Base-by-base conservation (phyloP, 2,888 invertebrate species). In the Sinotaia quadrata region DNA sequence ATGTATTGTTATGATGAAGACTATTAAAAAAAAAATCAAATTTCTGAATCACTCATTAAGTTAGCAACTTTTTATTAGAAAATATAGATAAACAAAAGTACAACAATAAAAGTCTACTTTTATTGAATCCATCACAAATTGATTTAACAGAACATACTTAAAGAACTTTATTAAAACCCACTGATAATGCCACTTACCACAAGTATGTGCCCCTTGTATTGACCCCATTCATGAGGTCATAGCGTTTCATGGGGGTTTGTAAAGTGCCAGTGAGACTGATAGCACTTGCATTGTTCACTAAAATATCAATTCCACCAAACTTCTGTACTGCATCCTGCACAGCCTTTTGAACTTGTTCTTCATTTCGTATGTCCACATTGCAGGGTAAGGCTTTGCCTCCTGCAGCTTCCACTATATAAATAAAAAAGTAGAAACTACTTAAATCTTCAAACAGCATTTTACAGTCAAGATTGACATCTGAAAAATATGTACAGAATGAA, bases 141-240 rank as follows among this genome's bases (percentile, higher is more conserved):
- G n/a, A n/a, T n/a, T n/a, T n/a, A n/a, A n/a, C n/a, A n/a, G n/a
- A n/a, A n/a, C n/a, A n/a, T n/a, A n/a, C n/a, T n/a, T n/a, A n/a
- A n/a, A n/a, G n/a, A n/a, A n/a, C n/a, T n/a, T n/a, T n/a, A n/a
- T n/a, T n/a, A n/a, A n/a, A n/a, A n/a, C n/a, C n/a, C n/a, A n/a
- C n/a, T n/a, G n/a, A 2, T 18, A 12, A 31, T 41, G 12, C n/a
- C 27, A 73, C 75, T 72, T 70, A 97, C 94, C 95, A 94, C 69
- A 98, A 90, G 88, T 94, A 98, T 1, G 98, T 98, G 78, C 98
- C 98, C 78, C 98, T 91, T 0, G 96, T 93, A 89, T 98, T 98
- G 79, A 98, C 93, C 70, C 91, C 92, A 85, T 97, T 94, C 98
- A 98, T 98, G 51, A 98, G 91, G 89, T 98, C 98, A 86, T 95